Percentiles rank a stretch among this genome's conserved stretches.
phyloP scores from a whole-genome alignment of 2,113 vertebrate species.

The Chauna torquata region DNA sequence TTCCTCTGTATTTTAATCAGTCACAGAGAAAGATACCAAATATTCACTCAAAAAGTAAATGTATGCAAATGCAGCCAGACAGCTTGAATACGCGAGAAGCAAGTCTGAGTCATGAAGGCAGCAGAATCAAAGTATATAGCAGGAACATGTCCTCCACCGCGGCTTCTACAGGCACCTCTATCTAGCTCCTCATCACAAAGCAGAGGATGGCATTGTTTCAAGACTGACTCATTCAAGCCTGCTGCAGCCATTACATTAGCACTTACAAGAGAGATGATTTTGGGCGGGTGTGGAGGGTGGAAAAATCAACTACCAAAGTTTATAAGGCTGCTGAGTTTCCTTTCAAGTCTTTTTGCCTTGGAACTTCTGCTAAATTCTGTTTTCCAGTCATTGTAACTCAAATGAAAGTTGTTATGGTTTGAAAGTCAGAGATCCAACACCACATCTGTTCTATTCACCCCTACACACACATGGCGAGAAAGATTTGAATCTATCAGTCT shows the following conservation, averaged over 20 bases:
- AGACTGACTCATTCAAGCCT: not conserved
- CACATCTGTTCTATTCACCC: not conserved
- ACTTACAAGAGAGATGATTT: not conserved
- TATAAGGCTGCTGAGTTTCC: not conserved
- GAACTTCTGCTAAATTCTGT: not conserved
- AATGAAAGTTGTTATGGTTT: not conserved
- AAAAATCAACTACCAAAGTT: not conserved
- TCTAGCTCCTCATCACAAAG: slow-evolving; percentile 1
- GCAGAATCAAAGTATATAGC: not conserved
- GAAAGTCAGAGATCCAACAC: not conserved
- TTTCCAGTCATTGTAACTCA: not conserved
- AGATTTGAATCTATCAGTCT: not conserved
- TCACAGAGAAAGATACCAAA: not conserved
- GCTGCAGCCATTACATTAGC: not conserved
- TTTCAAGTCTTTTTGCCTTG: not conserved
- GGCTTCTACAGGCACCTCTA: not conserved
- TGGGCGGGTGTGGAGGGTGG: not conserved
- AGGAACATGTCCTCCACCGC: slow-evolving; percentile 1
- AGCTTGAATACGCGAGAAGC: not conserved
- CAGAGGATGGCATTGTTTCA: not conserved
- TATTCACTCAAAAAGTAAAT: slow-evolving; percentile 29
- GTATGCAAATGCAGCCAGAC: slow-evolving; percentile 52
- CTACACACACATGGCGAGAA: not conserved
- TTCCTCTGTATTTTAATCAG: slow-evolving; percentile 9
- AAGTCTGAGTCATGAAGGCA: slow-evolving; percentile 50